Conservation (phyloP, 2,888 invertebrate species). For the Zygothrica quintamaculata region DNA sequence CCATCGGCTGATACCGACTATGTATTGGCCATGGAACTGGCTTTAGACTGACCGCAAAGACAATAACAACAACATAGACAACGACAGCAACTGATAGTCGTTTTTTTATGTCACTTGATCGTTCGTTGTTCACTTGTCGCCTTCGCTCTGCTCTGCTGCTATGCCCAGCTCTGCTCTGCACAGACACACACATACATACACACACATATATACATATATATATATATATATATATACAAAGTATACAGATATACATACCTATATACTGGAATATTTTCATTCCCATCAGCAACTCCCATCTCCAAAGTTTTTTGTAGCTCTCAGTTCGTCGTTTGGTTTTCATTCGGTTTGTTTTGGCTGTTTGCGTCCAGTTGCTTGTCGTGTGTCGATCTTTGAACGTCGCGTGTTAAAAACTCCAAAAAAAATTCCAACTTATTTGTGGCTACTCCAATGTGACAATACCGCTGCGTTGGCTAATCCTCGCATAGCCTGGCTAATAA, state of each 20-base stretch:
- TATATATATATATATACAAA: conserved; percentile 2
- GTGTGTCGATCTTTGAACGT: conserved; percentile 23
- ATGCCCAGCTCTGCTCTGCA: conserved; percentile 4
- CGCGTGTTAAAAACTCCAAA: conserved; percentile 14
- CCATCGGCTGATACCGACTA: conserved; percentile 54
- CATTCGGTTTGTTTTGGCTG: conserved; percentile 37
- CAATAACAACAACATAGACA: neutral
- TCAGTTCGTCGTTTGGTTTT: conserved; percentile 34
- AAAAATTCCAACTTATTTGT: neutral
- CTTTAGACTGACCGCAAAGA: conserved; percentile 18
- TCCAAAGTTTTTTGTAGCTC: conserved; percentile 20
- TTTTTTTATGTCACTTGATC: conserved; percentile 71
- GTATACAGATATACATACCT: neutral
- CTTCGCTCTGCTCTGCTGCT: conserved; percentile 8
- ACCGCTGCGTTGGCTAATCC: conserved; percentile 27
- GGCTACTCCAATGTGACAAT: conserved; percentile 16
- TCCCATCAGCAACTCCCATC: conserved; percentile 4
- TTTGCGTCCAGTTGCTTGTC: conserved; percentile 25
- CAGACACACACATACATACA: conserved; percentile 5
- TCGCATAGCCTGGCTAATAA: conserved; percentile 7
- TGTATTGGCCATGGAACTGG: conserved; percentile 29
- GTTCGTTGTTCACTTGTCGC: conserved; percentile 68
- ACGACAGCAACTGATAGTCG: conserved; percentile 50
- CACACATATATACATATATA: conserved; percentile 8
- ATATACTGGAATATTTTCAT: neutral